Percentiles rank a stretch among this genome's conserved stretches.
Evolutionary conservation across 2,113 vertebrate species (phyloP).

Genomic region (Mobula hypostoma): DNA sequence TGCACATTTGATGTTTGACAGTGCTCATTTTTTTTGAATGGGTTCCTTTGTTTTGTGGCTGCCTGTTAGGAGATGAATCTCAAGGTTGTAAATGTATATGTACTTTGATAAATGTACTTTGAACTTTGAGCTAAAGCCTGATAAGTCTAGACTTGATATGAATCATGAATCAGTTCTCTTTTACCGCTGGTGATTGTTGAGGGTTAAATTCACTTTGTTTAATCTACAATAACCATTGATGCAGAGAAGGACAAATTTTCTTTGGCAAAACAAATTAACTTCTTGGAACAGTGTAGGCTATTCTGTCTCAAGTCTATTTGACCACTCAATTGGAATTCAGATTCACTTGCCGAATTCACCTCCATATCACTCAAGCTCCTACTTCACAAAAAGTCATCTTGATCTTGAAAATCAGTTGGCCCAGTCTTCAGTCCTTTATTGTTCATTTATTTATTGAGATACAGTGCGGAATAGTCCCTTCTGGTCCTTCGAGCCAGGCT

Average conservation of each 20-base stretch:
- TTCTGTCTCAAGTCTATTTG: neutral
- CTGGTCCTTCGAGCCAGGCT: too few relatives aligned
- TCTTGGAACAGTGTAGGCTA: neutral
- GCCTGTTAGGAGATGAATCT: too few relatives aligned
- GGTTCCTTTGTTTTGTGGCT: too few relatives aligned
- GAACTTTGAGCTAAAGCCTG: neutral
- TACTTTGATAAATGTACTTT: too few relatives aligned
- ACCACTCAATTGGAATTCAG: neutral
- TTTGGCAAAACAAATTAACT: neutral
- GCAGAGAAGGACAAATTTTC: neutral
- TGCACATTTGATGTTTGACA: too few relatives aligned
- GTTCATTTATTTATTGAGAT: too few relatives aligned
- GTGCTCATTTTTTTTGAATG: too few relatives aligned
- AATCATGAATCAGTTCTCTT: neutral
- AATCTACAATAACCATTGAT: neutral
- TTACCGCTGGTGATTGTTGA: neutral
- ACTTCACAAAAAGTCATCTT: neutral
- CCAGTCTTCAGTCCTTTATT: neutral
- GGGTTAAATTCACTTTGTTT: neutral
- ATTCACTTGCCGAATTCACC: neutral
- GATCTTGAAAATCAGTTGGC: neutral
- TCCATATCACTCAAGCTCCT: neutral
- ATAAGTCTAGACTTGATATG: neutral
- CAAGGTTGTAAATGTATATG: too few relatives aligned
- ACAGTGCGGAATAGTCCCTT: too few relatives aligned